Conservation (phyloP, 2,888 invertebrate genomes). For the Dexiosoma caninum region DNA sequence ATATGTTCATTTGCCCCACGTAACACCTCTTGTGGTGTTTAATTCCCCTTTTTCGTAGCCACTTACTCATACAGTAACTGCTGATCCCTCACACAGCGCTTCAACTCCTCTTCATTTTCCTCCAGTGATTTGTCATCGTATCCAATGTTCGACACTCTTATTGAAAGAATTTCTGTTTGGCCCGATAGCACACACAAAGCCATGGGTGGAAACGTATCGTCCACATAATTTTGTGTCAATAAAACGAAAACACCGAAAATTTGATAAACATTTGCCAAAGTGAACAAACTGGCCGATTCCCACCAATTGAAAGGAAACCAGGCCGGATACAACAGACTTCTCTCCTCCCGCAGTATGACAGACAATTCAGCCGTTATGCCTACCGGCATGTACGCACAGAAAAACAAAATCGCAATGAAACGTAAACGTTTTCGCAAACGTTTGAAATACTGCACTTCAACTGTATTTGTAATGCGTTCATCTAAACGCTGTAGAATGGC, state of each 20-base stretch:
- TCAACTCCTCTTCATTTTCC: constrained; percentile 64
- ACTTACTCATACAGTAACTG: constrained; percentile 65
- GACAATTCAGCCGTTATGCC: constrained; percentile 41
- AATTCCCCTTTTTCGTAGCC: no score
- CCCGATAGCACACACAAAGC: constrained; percentile 60
- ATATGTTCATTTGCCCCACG: no score
- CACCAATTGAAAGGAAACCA: constrained; percentile 65
- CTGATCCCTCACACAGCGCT: constrained; percentile 69
- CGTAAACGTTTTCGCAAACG: no score
- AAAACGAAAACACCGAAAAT: constrained; percentile 56
- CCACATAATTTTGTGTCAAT: constrained; percentile 58
- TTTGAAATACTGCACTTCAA: no score
- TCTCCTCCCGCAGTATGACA: constrained; percentile 42
- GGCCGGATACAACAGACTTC: constrained; percentile 63
- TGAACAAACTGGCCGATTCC: constrained; percentile 33
- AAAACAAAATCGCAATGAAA: constrained; percentile 12
- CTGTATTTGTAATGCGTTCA: constrained; percentile 27
- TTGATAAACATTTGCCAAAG: constrained; percentile 56
- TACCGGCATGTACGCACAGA: constrained; percentile 37
- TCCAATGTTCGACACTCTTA: constrained; percentile 62
- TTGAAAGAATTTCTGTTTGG: constrained; percentile 60
- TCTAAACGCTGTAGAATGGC: constrained; percentile 41
- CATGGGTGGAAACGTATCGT: constrained; percentile 58
- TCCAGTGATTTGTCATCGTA: not conserved
- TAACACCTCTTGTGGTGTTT: no score